phyloP scores from a whole-genome alignment of 2,113 vertebrate genomes.

The Geococcyx californianus region DNA sequence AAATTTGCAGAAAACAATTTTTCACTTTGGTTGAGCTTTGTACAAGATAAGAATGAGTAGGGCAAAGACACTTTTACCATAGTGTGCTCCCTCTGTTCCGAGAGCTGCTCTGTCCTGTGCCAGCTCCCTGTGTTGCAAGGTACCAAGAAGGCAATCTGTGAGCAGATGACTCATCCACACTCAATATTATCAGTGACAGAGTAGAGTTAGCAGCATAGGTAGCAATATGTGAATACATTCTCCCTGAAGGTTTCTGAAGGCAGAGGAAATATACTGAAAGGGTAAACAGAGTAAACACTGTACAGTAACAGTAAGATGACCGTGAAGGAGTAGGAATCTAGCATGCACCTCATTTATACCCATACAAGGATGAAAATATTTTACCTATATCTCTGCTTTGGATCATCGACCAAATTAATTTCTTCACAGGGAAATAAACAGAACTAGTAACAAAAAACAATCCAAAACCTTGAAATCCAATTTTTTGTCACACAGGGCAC shows the following conservation, averaged over 20 bases:
- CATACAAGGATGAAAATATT: neutral
- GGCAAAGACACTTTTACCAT: neutral
- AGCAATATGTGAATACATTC: neutral
- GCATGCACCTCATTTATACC: neutral
- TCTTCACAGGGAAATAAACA: neutral
- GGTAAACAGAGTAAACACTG: neutral
- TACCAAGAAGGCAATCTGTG: neutral
- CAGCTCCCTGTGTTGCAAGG: neutral
- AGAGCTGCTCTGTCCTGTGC: neutral
- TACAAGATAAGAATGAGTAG: neutral
- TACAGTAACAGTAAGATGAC: neutral
- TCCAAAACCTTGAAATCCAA: neutral
- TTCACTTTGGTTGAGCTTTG: neutral
- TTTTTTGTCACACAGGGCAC: neutral
- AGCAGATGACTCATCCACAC: constrained; percentile 3
- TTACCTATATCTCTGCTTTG: neutral
- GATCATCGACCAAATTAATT: neutral
- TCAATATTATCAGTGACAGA: neutral
- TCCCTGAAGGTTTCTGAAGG: neutral
- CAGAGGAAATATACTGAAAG: neutral
- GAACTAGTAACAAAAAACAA: neutral
- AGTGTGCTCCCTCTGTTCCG: neutral
- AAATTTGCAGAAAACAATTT: neutral
- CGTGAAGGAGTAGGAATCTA: neutral
- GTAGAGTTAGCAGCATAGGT: neutral